Evolutionary conservation across 2,888 invertebrate genomes (phyloP), one percentile per base, ranked within the genome.

Genomic region (Gibbula magus): DNA sequence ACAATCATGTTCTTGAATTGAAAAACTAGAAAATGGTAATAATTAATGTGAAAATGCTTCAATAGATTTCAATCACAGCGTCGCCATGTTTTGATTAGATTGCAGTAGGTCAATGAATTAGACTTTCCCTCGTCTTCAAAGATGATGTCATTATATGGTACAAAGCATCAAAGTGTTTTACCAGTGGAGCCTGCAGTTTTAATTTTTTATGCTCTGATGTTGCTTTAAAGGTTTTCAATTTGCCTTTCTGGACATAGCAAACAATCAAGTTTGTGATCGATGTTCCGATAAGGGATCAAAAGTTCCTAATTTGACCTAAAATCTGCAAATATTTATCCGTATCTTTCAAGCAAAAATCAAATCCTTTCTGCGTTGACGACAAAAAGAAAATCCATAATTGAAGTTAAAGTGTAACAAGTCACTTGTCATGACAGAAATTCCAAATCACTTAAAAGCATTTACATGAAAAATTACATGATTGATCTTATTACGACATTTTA

Each of bases 81-180:
- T 25, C 25, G 25, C 29, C 61, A 61, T 29, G 61, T 61, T 29
- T 61, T 61, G 61, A 25, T 61, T 61, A 2, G 25, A 13, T 29
- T 29, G 61, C 16, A 25, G 61, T 25, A 29, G 61, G 61, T 61
- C 29, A 61, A 61, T 25, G 18, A 61, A n/a, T 25, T 61, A 25
- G 61, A 29, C 61, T 61, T 61, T 61, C 29, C 25, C n/a, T 61
- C 29, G 61, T 61, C 61, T 61, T 61, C 61, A 61, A 61, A 61
- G 61, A 61, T 61, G 16, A 16, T 29, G 25, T 22, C 22, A 61
- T 61, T 29, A 29, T 25, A 18, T 29, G 22, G 25, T 61, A 61
- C 25, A 61, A 29, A 29, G 29, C 61, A 29, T 61, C 61, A 61
- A 61, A 61, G 61, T 29, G 25, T 61, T 22, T 61, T 29, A 61